Conservation (phyloP, 1,140 invertebrate species). For the Chlorops oryzae region DNA sequence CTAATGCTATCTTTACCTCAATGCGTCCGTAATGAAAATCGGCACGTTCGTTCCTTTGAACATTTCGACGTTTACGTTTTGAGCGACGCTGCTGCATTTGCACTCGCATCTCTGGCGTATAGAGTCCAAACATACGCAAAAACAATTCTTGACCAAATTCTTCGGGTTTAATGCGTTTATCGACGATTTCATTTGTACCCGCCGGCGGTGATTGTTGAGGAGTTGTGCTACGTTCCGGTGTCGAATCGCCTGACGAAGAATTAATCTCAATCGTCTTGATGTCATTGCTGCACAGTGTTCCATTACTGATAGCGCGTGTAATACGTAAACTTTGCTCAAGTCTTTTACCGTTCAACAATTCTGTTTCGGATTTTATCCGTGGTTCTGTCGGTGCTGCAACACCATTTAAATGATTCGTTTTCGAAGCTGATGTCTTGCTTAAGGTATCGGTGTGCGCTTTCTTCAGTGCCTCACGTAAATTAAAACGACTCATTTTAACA, state of each 20-base stretch:
- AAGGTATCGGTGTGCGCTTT: constrained; percentile 25
- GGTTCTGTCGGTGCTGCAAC: not conserved
- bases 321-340: constrained; percentile 14
- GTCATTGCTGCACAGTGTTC: not conserved
- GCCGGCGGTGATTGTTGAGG: constrained; percentile 26
- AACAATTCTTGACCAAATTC: constrained; percentile 42
- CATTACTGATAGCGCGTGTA: constrained; percentile 6
- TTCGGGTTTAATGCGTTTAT: constrained; percentile 23
- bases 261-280: constrained; percentile 11
- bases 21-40: constrained; percentile 46
- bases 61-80: constrained; percentile 41
- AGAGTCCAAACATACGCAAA: constrained; percentile 34
- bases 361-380: not conserved
- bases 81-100: constrained; percentile 40
- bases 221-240: constrained; percentile 24
- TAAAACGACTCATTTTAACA: constrained; percentile 27
- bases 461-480: constrained; percentile 35
- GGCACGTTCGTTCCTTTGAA: constrained; percentile 36
- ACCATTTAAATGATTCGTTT: constrained; percentile 2
- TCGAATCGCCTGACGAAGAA: constrained; percentile 35
- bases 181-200: constrained; percentile 30
- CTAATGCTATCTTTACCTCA: constrained; percentile 25
- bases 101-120: constrained; percentile 30
- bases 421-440: not conserved
- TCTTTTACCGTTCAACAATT: constrained; percentile 18